Base-by-base conservation (phyloP, 1,140 invertebrate species). In the Eciton burchellii region DNA sequence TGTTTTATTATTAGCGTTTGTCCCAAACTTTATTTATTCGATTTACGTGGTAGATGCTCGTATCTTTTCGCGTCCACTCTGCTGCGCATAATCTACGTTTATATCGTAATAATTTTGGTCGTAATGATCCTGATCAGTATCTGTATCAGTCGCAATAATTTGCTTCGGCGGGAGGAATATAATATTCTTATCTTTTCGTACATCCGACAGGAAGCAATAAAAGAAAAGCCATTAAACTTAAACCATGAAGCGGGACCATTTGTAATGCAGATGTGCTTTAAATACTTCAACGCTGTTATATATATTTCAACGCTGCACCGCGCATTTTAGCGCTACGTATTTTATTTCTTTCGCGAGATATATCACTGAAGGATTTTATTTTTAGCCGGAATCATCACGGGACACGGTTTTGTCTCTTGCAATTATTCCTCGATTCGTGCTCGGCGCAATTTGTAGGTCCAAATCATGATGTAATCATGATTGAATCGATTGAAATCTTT, bases 211-310 rank as follows among this genome's bases (percentile, higher is more conserved):
- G 56, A 45, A 73, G 21, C 24, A 29, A 29, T 45, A 41, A 73
- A 59, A 60, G 35, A 72, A 29, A 11, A 19, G 21, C 19, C 21
- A 43, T 59, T 73, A 73, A 60, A 73, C 11, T 59, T 73, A 73
- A 60, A 73, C 16, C 56, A 60, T 73, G 19, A 60, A 73, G 16
- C 45, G 45, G 43, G 52, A 26, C 14, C 59, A 65, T 21, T 41
- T 41, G 19, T 12, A 76, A 12, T 3, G 71, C 9, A n/a, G 59
- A 56, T 26, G 52, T 11, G 8, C 45, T 62, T 76, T 52, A 65
- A 65, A 65, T 65, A 45, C 14, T 14, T 14, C 19, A 54, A 26
- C 35, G 14, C 49, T 21, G 52, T 52, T 2, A 26, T 21, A 6
- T 29, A 14, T 24, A 65, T 35, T 35, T 35, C 35, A 35, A 35